phyloP scores from a whole-genome alignment of 92 coral and sea anemone genomes.

The Hydrozoanthus gracilis region DNA sequence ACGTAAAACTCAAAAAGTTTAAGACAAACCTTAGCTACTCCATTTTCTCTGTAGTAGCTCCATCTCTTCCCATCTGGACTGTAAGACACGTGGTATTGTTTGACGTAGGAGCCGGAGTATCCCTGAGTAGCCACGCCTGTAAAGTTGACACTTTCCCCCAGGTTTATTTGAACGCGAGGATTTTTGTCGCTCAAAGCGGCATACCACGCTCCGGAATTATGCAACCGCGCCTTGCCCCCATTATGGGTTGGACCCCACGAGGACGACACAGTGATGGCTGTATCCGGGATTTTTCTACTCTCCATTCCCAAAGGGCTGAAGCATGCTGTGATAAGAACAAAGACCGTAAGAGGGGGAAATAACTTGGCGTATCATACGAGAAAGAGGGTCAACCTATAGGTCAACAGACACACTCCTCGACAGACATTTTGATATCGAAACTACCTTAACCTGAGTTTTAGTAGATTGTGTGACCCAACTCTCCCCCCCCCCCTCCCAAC shows the following conservation, averaged over 20 bases:
- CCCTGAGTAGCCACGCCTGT: constrained; percentile 81
- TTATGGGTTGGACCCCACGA: constrained; percentile 33
- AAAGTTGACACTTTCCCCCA: constrained; percentile 46
- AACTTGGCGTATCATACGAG: background rate
- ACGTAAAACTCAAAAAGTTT: too few species aligned
- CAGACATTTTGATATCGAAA: background rate
- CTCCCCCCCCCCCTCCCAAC: too few species aligned
- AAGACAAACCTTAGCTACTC: constrained; percentile 60
- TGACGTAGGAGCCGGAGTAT: constrained; percentile 52
- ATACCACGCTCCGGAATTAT: constrained; percentile 65
- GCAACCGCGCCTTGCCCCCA: constrained; percentile 65
- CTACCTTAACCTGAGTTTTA: too few species aligned
- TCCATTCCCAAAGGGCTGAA: constrained; percentile 63
- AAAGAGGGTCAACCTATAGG: background rate
- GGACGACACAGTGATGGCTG: constrained; percentile 67
- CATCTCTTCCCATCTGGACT: constrained; percentile 57
- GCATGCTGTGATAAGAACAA: constrained; percentile 11
- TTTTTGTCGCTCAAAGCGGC: constrained; percentile 37
- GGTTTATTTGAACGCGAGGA: constrained; percentile 77
- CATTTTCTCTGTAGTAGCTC: constrained; percentile 58
- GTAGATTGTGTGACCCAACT: too few species aligned
- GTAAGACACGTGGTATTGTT: constrained; percentile 48
- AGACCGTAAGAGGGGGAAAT: background rate
- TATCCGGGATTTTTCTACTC: constrained; percentile 57
- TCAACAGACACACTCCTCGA: background rate